Base-by-base conservation (phyloP, 2,888 invertebrate species). In the Cantharis nigra region DNA sequence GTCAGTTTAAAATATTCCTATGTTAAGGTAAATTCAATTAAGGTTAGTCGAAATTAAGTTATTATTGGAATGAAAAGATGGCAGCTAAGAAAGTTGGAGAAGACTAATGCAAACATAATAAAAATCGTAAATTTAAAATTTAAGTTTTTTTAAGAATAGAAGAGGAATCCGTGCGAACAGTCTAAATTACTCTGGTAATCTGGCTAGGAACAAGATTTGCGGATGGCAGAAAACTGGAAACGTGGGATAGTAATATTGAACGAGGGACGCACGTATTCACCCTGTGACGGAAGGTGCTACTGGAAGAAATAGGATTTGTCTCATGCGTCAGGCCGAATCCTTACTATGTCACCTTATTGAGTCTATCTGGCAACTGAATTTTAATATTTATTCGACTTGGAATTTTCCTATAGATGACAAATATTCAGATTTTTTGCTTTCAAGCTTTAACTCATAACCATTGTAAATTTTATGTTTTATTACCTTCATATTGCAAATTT, bases 271-370 rank as follows among this genome's bases (percentile, higher is more conserved):
- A 76, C 78, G 78, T 76, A 30, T 69, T 76, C 69, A 16, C 70
- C 70, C 74, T 28, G 65, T 74, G 74, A 49, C 49, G 49, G 49
- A 62, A 30, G 63, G 76, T 78, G 69, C 64, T 75, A 78, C 75
- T 67, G 76, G 74, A 78, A 76, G 78, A 76, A 78, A 76, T 76
- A 65, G 74, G 76, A 74, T 78, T 78, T 78, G 74, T 74, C 74
- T 76, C 72, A 74, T 74, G 74, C 73, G 71, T 76, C 72, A 74
- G 71, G 74, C 70, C 78, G 69, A 65, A 72, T 65, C 75, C 73
- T 74, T 69, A 72, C 70, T 69, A 23, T 76, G 78, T 71, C 74
- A 76, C 74, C 71, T 76, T 78, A 78, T 78, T 73, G 78, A 76
- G 76, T 71, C 74, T 71, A 74, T 74, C 71, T 76, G 76, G 74